Conservation (phyloP, 2,888 invertebrate genomes). For the Aphodius granarius region DNA sequence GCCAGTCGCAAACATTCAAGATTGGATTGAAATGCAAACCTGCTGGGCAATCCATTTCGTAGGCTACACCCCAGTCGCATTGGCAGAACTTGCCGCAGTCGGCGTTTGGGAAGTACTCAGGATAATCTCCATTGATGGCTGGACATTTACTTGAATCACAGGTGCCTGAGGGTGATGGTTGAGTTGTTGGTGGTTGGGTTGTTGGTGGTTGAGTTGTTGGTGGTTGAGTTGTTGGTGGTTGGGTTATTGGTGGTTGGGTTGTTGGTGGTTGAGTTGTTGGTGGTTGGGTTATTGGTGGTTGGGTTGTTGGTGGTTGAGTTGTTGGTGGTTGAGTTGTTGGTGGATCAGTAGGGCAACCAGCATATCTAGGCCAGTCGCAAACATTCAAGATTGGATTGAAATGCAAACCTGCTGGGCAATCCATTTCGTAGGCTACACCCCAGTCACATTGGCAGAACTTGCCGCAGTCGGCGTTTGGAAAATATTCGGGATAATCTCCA, state of each 20-base stretch:
- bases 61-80: conserved; percentile 21
- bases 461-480: conserved; percentile 26
- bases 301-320: too few species aligned
- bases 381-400: conserved; percentile 16
- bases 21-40: conserved; percentile 30
- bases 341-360: conserved; percentile 11
- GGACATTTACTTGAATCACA: conserved; percentile 7
- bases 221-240: background rate
- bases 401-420: conserved; percentile 25
- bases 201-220: background rate
- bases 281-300: too few species aligned
- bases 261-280: background rate
- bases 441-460: conserved; percentile 24
- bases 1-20: conserved; percentile 30
- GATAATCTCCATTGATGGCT: conserved; percentile 1
- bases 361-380: conserved; percentile 19
- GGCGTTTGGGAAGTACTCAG: conserved; percentile 6
- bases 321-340: background rate
- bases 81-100: conserved; percentile 24
- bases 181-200: background rate
- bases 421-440: conserved; percentile 22
- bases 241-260: background rate
- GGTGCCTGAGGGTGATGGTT: background rate
- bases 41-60: conserved; percentile 23
- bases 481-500: conserved; percentile 12